These are phyloP conservation scores for Steromphala cineraria DNA, from an alignment of 2,888 invertebrate genomes.

Conservation along the genomic window DNA sequence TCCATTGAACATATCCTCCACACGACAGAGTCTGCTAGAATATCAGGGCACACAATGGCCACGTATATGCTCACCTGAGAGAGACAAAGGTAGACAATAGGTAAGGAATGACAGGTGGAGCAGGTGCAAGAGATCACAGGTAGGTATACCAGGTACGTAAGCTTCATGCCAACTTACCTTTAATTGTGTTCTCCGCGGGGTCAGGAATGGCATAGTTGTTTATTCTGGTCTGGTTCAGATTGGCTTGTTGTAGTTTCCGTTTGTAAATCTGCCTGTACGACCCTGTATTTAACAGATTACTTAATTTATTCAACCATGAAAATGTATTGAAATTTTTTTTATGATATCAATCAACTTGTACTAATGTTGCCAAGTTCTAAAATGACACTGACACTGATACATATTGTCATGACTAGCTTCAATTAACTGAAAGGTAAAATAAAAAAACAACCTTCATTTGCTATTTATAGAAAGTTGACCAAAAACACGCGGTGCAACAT, in stretches of 20 bases:
- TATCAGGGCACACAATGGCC: neutral
- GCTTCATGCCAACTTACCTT: neutral
- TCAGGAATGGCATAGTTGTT: constrained; percentile 4
- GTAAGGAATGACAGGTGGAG: neutral
- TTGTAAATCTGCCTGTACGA: constrained; percentile 13
- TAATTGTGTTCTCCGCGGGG: neutral
- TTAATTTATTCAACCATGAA: neutral
- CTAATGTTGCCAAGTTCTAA: too few relatives aligned
- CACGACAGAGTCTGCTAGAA: neutral
- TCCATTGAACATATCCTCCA: neutral
- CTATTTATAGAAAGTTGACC: too few relatives aligned
- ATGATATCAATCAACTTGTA: too few relatives aligned
- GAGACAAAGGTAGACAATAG: neutral
- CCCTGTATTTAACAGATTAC: neutral
- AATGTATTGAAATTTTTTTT: neutral
- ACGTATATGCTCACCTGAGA: neutral
- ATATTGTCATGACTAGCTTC: too few relatives aligned
- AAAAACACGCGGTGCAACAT: too few relatives aligned
- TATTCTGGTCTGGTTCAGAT: neutral
- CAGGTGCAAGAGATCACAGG: neutral
- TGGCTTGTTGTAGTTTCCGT: neutral
- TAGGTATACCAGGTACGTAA: neutral
- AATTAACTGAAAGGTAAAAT: too few relatives aligned
- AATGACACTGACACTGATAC: neutral
- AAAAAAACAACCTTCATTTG: too few relatives aligned